Evolutionary conservation across 2,888 invertebrate genomes (phyloP).

Genomic region (Drosophila gaucha): DNA sequence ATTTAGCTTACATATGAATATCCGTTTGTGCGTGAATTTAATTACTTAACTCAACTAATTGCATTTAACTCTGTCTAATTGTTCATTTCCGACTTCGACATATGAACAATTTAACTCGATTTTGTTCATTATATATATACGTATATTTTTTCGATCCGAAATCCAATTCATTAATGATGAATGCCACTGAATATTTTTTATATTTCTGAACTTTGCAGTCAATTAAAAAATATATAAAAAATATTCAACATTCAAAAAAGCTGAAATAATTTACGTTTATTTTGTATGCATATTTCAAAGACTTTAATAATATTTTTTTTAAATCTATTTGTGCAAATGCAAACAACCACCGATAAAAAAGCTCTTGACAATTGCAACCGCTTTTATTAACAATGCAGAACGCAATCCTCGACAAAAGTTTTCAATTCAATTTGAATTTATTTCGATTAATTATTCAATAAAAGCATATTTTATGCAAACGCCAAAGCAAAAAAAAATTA

Average conservation of each 20-base stretch:
- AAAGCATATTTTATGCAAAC: slow-evolving; percentile 25
- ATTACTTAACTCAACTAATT: slow-evolving; percentile 29
- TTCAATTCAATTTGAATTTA: slow-evolving; percentile 47
- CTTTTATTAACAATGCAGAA: slow-evolving; percentile 39
- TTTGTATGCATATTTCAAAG: slow-evolving; percentile 10
- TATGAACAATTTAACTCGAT: neutral
- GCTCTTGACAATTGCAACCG: slow-evolving; percentile 57
- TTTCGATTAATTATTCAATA: slow-evolving; percentile 31
- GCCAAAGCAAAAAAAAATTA: slow-evolving; percentile 5
- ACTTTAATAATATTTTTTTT: slow-evolving; percentile 2
- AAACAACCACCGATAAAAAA: slow-evolving; percentile 71
- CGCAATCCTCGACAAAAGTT: slow-evolving; percentile 37
- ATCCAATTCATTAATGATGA: neutral
- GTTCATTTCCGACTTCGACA: neutral
- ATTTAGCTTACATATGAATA: slow-evolving; percentile 6
- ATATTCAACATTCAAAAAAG: neutral
- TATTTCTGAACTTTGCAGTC: slow-evolving; percentile 28
- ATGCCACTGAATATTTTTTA: neutral
- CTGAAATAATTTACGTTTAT: slow-evolving; percentile 9
- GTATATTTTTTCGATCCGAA: neutral
- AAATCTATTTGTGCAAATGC: slow-evolving; percentile 23
- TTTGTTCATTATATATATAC: neutral
- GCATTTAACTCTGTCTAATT: slow-evolving; percentile 40
- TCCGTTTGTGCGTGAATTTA: slow-evolving; percentile 18
- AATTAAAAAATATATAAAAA: slow-evolving; percentile 36